These are phyloP conservation scores for Ormyrus labotus DNA, from an alignment of 2,888 invertebrate genomes.

Conservation along the genomic window DNA sequence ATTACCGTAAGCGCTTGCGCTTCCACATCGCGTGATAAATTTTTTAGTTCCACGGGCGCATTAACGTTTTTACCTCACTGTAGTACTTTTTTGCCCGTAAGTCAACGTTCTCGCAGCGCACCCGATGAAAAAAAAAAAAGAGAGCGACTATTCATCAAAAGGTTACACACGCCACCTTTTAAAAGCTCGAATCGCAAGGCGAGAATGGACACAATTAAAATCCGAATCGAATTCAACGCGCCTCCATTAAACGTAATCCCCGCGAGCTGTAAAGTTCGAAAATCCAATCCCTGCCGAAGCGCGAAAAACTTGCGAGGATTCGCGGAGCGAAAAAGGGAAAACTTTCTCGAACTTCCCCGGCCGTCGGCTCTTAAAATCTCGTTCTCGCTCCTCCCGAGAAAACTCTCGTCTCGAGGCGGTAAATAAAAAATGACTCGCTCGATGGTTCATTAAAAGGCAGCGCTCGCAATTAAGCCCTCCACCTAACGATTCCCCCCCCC, in stretches of 20 bases:
- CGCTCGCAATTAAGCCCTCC: background rate
- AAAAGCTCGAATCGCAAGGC: background rate
- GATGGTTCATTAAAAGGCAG: too few species aligned
- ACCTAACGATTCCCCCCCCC: constrained; percentile 10
- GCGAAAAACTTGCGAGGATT: too few species aligned
- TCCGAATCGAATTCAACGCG: too few species aligned
- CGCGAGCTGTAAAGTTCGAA: too few species aligned
- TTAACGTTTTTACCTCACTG: constrained; percentile 23
- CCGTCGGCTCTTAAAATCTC: too few species aligned
- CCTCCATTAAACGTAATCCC: too few species aligned
- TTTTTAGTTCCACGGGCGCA: constrained; percentile 5
- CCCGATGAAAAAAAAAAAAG: constrained; percentile 1
- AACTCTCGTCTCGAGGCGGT: too few species aligned
- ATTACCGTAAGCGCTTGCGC: constrained; percentile 12
- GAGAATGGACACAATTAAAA: background rate
- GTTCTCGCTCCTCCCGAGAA: too few species aligned
- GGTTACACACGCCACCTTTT: background rate
- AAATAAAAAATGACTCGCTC: too few species aligned
- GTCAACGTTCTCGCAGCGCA: constrained; percentile 7
- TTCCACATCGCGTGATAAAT: constrained; percentile 43
- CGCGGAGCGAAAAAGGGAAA: too few species aligned
- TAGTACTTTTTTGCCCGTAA: constrained; percentile 15
- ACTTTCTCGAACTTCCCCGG: too few species aligned
- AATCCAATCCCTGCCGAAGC: too few species aligned
- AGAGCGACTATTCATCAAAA: constrained; percentile 28